Percentiles rank a stretch among this genome's conserved stretches.
Evolutionary conservation across 2,797 vertebrate genomes (phyloP).

Genomic region (Hyperoplus lanceolatus): DNA sequence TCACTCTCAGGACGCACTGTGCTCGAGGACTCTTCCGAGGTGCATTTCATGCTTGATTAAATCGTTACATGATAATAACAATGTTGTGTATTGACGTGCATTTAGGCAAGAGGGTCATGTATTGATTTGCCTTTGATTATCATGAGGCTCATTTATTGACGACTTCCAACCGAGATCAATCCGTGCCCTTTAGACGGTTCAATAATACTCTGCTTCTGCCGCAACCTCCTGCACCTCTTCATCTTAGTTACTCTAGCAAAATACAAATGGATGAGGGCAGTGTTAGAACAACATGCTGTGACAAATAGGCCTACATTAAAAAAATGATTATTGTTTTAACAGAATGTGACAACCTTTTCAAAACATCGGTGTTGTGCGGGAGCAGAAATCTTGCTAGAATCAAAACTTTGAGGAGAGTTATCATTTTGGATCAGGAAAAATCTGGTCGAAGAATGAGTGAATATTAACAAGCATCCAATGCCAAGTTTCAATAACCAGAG

Average conservation of each 20-base stretch:
- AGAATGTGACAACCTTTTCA: not conserved
- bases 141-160: conserved; percentile 73
- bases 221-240: conserved; percentile 50
- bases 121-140: conserved; percentile 78
- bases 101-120: conserved; percentile 62
- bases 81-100: conserved; percentile 58
- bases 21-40: conserved; percentile 15
- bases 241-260: conserved; percentile 60
- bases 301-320: not conserved
- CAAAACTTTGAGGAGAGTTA: not conserved
- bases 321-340: not conserved
- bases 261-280: not conserved
- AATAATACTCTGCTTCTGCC: conserved; percentile 49
- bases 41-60: conserved; percentile 56
- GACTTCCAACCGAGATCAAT: conserved; percentile 58
- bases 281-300: not conserved
- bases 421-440: not conserved
- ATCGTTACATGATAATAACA: conserved; percentile 71
- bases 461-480: not conserved
- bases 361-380: not conserved
- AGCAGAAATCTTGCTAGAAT: not conserved
- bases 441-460: not conserved
- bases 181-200: conserved; percentile 57
- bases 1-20: not conserved
- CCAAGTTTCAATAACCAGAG: not conserved